A percentile compares a stretch with the other conserved stretches of the same genome.
Evolutionary conservation across 2,888 invertebrate genomes (phyloP).

Genomic region (Metellina segmentata): DNA sequence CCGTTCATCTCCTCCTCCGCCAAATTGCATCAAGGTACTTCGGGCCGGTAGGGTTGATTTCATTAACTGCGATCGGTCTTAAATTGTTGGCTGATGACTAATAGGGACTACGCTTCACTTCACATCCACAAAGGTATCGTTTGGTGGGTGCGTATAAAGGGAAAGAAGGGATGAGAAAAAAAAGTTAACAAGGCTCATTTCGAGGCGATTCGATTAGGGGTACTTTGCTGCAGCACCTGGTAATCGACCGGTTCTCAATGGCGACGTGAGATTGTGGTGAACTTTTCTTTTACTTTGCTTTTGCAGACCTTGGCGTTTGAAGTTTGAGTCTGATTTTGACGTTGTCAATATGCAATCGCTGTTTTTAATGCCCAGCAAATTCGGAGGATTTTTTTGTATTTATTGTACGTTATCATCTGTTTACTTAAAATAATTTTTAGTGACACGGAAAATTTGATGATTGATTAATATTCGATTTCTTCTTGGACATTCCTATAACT

Average conservation of each 20-base stretch:
- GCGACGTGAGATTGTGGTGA: neutral
- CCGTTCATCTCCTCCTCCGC: neutral
- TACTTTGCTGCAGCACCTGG: conserved; percentile 45
- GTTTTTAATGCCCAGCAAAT: too few species aligned
- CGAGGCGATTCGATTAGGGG: conserved; percentile 46
- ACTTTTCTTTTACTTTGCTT: neutral
- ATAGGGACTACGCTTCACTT: conserved; percentile 43
- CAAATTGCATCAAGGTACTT: conserved; percentile 65
- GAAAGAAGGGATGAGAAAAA: neutral
- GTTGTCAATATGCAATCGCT: too few species aligned
- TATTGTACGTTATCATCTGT: too few species aligned
- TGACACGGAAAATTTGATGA: too few species aligned
- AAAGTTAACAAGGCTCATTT: conserved; percentile 48
- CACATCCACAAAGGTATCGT: conserved; percentile 43
- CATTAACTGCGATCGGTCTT: conserved; percentile 58
- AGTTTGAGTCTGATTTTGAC: too few species aligned
- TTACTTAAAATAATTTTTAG: too few species aligned
- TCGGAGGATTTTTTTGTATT: too few species aligned
- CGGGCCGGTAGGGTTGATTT: conserved; percentile 41
- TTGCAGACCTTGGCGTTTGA: neutral
- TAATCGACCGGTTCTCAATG: neutral
- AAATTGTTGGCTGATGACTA: conserved; percentile 63
- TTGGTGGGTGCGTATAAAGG: neutral
- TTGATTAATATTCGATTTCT: too few species aligned
- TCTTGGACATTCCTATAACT: too few species aligned